Evolutionary conservation across 2,113 vertebrate genomes (phyloP), one percentile per base, ranked within the genome.

Genomic region (Taxidea taxus): DNA sequence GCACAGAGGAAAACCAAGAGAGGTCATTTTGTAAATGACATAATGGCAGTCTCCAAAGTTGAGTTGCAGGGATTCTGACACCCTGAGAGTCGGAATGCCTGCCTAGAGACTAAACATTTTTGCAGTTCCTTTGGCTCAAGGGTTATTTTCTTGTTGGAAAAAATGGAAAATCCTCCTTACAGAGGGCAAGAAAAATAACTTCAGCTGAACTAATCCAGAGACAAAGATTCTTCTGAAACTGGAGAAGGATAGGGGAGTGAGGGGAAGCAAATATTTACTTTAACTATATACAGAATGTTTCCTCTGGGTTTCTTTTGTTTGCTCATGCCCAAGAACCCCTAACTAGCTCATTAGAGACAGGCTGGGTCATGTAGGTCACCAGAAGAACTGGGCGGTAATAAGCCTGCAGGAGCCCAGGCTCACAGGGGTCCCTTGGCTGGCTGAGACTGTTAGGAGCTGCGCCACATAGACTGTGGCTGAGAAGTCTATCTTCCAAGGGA

Each of bases 101-200:
- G 96, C 95, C 82, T 87, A 3, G 81, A 98, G 91, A 98, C 97
- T 98, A 98, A 98, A 97, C 94, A 97, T 84, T 98, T 97, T 83
- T 94, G 97, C 95, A 96, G 95, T 90, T 97, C 85, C 87, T 95
- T 95, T 97, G 94, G 95, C 98, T 83, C 94, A 90, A 83, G 97
- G 97, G 97, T 97, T 97, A 92, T 95, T 98, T 97, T 97, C 95
- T 97, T 97, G 64, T 97, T 98, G 91, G 54, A 92, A 94, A 91
- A 98, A 97, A 93, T 74, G 78, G 3, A 90, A 97, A 90, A 64
- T 88, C 84, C 90, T 66, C 89, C 90, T 90, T 60, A 87, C 93
- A 87, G 49, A 62, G 87, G 87, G 74, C 96, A 96, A 98, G 94
- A 98, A 94, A 97, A 95, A 93, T 98, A 95, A 95, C 96, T 97